Base-by-base conservation (phyloP, 2,888 invertebrate species). In the Chloroclysta siterata region DNA sequence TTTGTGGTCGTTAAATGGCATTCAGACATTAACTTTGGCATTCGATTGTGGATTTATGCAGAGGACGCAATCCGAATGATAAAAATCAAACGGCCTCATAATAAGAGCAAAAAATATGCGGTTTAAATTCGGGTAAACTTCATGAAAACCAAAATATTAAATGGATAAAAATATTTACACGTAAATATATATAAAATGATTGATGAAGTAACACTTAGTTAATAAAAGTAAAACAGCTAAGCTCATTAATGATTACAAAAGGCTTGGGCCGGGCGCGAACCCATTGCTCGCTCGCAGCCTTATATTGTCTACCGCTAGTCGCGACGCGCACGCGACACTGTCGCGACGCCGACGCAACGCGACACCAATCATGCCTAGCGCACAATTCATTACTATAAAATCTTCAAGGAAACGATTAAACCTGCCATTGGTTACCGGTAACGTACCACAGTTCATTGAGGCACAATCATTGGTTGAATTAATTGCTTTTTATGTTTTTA, bases 381-480 rank as follows among this genome's bases (percentile, higher is more conserved):
- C 87, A 81, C 86, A 85, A 76, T 88, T 87, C 88, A 86, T 87
- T 85, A 84, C 64, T 65, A 70, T 83, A 84, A 80, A 80, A 78
- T 84, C 78, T 81, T 78, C 76, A 84, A 89, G 88, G 87, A 84
- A 90, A 88, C 89, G 84, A 87, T 87, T 83, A 84, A 83, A 89
- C 88, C 90, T 88, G 90, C 90, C 90, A 87, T 89, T 87, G 84
- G 87, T 89, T 88, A 90, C 36, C 88, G 93, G 93, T 93, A 92
- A 91, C 93, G 93, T 92, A 93, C 92, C 92, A 93, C 93, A 91
- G 90, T 89, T 91, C 87, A 91, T 91, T 91, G 92, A 93, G 93
- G 93, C 93, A 93, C 93, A 92, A 93, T 92, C 91, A 93, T 93
- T 93, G 93, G 93, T 93, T 92, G 90, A 84, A 90, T 91, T 88